These are phyloP conservation scores for Mactromeris polynyma DNA, from an alignment of 2,888 invertebrate species.

Conservation along the genomic window DNA sequence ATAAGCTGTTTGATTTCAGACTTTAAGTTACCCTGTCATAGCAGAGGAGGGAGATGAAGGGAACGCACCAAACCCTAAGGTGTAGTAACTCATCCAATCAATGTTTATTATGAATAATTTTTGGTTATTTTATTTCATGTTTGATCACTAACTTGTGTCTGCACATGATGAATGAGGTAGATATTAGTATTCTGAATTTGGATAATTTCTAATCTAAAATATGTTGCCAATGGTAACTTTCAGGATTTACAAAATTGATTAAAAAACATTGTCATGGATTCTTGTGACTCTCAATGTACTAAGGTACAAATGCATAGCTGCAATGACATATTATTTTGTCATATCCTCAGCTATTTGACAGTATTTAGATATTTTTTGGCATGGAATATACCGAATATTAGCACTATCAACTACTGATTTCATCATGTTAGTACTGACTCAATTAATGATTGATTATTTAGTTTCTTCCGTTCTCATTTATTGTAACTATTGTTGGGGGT, in stretches of 20 bases:
- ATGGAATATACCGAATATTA: too few species aligned
- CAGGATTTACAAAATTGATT: too few species aligned
- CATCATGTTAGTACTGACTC: neutral
- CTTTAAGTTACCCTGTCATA: slow-evolving; percentile 68
- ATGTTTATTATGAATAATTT: neutral
- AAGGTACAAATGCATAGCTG: too few species aligned
- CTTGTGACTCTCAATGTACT: too few species aligned
- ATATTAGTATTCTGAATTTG: neutral
- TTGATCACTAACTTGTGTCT: slow-evolving; percentile 1
- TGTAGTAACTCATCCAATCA: slow-evolving; percentile 46
- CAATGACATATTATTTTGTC: too few species aligned
- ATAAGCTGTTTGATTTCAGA: slow-evolving; percentile 55
- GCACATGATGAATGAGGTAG: neutral
- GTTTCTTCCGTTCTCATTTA: neutral
- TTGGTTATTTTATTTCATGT: slow-evolving; percentile 1
- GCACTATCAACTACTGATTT: neutral
- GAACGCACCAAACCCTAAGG: slow-evolving; percentile 57
- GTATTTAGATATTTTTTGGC: too few species aligned
- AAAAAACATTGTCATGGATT: too few species aligned
- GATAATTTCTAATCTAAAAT: too few species aligned
- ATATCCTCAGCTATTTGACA: too few species aligned
- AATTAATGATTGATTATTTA: slow-evolving; percentile 1
- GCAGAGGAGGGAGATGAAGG: slow-evolving; percentile 64
- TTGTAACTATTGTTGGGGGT: neutral
- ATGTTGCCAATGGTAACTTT: too few species aligned